A percentile compares a stretch with the other conserved stretches of the same genome.
Evolutionary conservation across 2,888 invertebrate species (phyloP).

Genomic region (Sarcophaga carnaria): DNA sequence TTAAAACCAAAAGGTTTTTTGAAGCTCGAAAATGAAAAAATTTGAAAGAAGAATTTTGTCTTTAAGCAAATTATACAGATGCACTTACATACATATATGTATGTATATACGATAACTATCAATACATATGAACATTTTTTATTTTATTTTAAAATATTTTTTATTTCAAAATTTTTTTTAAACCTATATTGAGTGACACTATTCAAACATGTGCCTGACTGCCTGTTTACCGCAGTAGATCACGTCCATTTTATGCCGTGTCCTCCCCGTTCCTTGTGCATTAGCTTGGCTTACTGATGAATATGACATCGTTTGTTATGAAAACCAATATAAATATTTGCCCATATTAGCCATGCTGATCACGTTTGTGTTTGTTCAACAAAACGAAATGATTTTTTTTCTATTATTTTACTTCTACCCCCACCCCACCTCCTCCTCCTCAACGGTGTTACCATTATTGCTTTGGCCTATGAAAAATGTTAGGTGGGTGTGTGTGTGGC

Average conservation of each 20-base stretch:
- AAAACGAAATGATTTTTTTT: conserved; percentile 68
- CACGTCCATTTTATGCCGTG: conserved; percentile 58
- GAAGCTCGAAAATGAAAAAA: too few relatives aligned
- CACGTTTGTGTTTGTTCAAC: conserved; percentile 68
- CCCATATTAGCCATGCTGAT: conserved; percentile 67
- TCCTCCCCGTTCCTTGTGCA: conserved; percentile 42
- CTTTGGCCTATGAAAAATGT: neutral
- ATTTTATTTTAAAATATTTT: neutral
- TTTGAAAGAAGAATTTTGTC: too few relatives aligned
- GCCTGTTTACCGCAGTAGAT: conserved; percentile 33
- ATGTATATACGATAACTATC: too few relatives aligned
- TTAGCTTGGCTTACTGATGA: conserved; percentile 67
- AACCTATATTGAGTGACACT: conserved; percentile 40
- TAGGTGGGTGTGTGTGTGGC: conserved; percentile 15
- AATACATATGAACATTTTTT: too few relatives aligned
- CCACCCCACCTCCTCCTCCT: neutral
- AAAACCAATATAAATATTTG: conserved; percentile 69
- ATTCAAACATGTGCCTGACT: conserved; percentile 33
- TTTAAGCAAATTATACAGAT: too few relatives aligned
- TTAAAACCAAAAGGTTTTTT: too few relatives aligned
- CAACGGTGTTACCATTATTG: neutral
- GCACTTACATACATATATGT: too few relatives aligned
- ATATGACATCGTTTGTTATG: conserved; percentile 69
- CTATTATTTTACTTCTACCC: conserved; percentile 13
- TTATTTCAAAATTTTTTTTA: neutral